Conservation (phyloP, 2,888 invertebrate genomes). For the Venusia cambrica region DNA sequence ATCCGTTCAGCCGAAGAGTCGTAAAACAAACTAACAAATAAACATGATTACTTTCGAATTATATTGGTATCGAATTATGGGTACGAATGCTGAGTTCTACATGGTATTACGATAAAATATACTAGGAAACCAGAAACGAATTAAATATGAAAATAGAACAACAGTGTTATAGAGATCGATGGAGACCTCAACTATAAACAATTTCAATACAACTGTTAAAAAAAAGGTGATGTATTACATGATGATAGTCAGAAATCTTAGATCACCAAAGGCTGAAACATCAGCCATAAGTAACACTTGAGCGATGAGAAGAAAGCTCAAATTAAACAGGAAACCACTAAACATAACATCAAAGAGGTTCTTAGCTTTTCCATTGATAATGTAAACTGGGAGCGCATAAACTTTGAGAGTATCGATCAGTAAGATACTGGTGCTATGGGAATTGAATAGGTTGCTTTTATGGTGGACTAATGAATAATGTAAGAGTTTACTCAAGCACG, state of each 20-base stretch:
- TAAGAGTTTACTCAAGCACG: conserved; percentile 20
- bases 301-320: conserved; percentile 30
- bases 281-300: conserved; percentile 21
- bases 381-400: conserved; percentile 33
- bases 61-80: conserved; percentile 1
- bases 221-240: too few relatives aligned
- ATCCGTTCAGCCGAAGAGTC: too few relatives aligned
- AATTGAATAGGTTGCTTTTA: conserved; percentile 29
- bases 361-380: conserved; percentile 30
- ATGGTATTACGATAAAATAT: conserved; percentile 5
- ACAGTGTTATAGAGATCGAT: conserved; percentile 5
- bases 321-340: conserved; percentile 39
- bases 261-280: conserved; percentile 14
- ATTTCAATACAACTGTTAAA: too few relatives aligned
- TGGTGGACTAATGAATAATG: conserved; percentile 30
- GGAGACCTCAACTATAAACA: too few relatives aligned
- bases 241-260: too few relatives aligned
- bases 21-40: background rate
- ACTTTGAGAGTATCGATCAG: conserved; percentile 32
- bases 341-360: conserved; percentile 36
- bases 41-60: conserved; percentile 3
- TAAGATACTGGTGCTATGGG: conserved; percentile 28
- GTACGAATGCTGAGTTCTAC: too few relatives aligned
- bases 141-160: conserved; percentile 1
- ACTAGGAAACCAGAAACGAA: background rate